Evolutionary conservation across 2,888 invertebrate genomes (phyloP), one percentile per base, ranked within the genome.

Genomic region (Halictus ligatus): DNA sequence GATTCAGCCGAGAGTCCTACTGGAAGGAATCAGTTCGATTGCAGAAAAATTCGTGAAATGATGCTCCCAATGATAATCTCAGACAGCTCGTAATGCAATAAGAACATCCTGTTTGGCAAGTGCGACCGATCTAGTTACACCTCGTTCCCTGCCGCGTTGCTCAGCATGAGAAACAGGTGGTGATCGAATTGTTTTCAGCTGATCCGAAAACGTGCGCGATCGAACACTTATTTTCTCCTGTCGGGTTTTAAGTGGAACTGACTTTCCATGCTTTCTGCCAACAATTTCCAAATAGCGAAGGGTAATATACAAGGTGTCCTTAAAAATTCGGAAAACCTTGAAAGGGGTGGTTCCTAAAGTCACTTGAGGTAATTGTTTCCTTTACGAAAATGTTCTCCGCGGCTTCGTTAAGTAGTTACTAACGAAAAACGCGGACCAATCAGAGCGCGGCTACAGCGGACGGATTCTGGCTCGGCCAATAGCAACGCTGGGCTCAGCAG

Each of bases 61-160:
- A 7, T 60, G 89, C 90, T 92, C 92, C 91, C 89, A 89, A 91
- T 89, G 91, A 91, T 88, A 91, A 93, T 92, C 91, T 90, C 80
- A 88, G 81, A 87, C 89, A 92, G 89, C 93, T 92, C 92, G 93
- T 89, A 92, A 93, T 87, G 91, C 92, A 93, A 93, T 91, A 92
- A 91, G 92, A 90, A 89, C 92, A 92, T 93, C 92, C 93, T 92
- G 92, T 86, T 90, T 90, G 87, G 83, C 88, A 92, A 90, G 90
- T 90, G 89, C 83, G 78, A 82, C 50, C 78, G 85, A 90, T 88
- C 83, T 86, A 83, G 35, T 82, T 78, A 78, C 43, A 40, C 35
- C 80, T 71, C 81, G 72, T 86, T 80, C 67, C 43, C 79, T 69
- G 80, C 69, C 78, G 67, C 76, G 75, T 72, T 74, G 80, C 64